These are phyloP conservation scores for Sphaerophoria taeniata DNA, from an alignment of 2,888 invertebrate species.

Conservation along the genomic window DNA sequence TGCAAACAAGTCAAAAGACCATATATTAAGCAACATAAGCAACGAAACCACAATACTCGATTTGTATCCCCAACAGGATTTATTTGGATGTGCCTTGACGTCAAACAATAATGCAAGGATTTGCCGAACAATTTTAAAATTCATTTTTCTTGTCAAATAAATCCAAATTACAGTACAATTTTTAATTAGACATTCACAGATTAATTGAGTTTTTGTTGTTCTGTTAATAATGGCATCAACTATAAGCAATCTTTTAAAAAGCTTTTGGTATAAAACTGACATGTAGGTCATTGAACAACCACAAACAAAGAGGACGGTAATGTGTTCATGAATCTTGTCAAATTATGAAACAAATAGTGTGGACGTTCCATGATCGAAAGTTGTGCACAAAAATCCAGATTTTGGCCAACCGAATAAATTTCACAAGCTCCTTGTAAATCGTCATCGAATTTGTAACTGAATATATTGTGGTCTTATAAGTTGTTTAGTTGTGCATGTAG, in stretches of 20 bases:
- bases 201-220: not conserved
- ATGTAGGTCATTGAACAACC: not conserved
- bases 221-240: not conserved
- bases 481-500: too few species aligned
- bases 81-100: not conserved
- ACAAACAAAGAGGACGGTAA: not conserved
- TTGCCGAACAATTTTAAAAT: not conserved
- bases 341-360: not conserved
- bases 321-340: not conserved
- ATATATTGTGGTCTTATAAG: not conserved
- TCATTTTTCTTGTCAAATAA: not conserved
- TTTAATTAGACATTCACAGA: not conserved
- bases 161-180: not conserved
- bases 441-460: slow-evolving; percentile 31
- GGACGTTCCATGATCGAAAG: not conserved
- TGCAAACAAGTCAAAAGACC: not conserved
- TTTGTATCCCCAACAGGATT: not conserved
- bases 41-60: not conserved
- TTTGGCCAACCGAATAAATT: not conserved
- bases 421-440: slow-evolving; percentile 2
- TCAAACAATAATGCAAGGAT: not conserved
- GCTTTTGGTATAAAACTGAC: not conserved
- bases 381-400: not conserved
- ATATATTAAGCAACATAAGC: not conserved
- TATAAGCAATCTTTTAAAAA: not conserved